Evolutionary conservation across 2,888 invertebrate genomes (phyloP).

Genomic region (Cantharis rufa): DNA sequence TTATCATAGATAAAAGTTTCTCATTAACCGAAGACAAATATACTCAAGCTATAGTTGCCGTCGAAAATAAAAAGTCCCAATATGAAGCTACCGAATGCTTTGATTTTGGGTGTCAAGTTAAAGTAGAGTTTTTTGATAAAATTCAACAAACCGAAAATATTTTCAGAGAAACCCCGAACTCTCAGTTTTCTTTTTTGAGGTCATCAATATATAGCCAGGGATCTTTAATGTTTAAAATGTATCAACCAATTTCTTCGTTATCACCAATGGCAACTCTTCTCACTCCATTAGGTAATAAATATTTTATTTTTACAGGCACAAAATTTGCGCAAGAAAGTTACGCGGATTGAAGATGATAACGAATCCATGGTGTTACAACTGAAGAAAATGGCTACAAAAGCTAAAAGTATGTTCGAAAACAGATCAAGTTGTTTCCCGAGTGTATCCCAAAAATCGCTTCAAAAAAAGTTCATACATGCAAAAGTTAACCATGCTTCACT

Average conservation of each 20-base stretch:
- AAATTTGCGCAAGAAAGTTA: slow-evolving; percentile 85
- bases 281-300: slow-evolving; percentile 49
- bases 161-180: neutral
- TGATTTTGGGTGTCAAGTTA: slow-evolving; percentile 14
- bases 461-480: neutral
- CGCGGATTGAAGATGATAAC: slow-evolving; percentile 95
- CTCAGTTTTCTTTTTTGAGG: slow-evolving; percentile 23
- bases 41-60: neutral
- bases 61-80: slow-evolving; percentile 17
- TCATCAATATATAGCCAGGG: slow-evolving; percentile 41
- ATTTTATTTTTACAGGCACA: slow-evolving; percentile 71
- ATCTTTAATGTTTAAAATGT: slow-evolving; percentile 41
- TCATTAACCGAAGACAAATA: neutral
- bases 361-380: slow-evolving; percentile 93
- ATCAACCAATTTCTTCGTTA: slow-evolving; percentile 41
- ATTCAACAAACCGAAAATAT: slow-evolving; percentile 7
- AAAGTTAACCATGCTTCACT: neutral
- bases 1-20: neutral
- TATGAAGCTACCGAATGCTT: slow-evolving; percentile 5
- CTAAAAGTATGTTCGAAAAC: slow-evolving; percentile 35
- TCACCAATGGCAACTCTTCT: slow-evolving; percentile 52
- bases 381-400: slow-evolving; percentile 85
- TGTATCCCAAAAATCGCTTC: neutral
- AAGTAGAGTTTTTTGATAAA: slow-evolving; percentile 5
- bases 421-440: neutral